Percentiles rank a stretch among this genome's conserved stretches.
Evolutionary conservation across 2,888 invertebrate genomes (phyloP).

Genomic region (Parnassius orleans): DNA sequence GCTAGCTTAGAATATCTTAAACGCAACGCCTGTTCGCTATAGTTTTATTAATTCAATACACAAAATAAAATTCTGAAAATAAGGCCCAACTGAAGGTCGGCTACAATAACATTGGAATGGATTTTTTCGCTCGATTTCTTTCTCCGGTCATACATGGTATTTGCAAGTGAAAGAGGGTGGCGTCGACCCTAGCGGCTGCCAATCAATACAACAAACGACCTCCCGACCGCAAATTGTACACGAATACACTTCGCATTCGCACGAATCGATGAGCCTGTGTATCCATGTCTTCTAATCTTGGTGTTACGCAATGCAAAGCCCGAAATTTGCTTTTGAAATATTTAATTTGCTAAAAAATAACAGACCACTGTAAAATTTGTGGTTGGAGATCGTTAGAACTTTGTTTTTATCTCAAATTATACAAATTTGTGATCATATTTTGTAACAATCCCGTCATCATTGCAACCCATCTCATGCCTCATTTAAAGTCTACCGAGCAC

Average conservation of each 20-base stretch:
- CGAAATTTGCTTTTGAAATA: background rate
- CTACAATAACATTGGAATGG: slow-evolving; percentile 13
- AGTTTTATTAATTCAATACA: too few relatives aligned
- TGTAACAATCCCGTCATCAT: too few relatives aligned
- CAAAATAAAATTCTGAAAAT: background rate
- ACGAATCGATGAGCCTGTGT: slow-evolving; percentile 14
- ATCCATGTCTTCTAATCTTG: slow-evolving; percentile 5
- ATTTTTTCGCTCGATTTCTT: slow-evolving; percentile 43
- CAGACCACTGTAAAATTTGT: too few relatives aligned
- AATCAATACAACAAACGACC: slow-evolving; percentile 58
- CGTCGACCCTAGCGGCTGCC: slow-evolving; percentile 46
- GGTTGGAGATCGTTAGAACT: too few relatives aligned
- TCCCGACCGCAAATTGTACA: slow-evolving; percentile 37
- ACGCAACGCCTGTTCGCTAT: too few relatives aligned
- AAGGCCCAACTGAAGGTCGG: slow-evolving; percentile 4
- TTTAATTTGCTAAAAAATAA: background rate
- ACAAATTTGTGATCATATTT: too few relatives aligned
- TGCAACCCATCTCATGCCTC: too few relatives aligned
- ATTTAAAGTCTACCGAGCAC: too few relatives aligned
- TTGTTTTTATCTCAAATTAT: too few relatives aligned
- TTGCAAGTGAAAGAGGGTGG: slow-evolving; percentile 46
- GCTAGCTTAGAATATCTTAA: too few relatives aligned
- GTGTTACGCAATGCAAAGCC: slow-evolving; percentile 4
- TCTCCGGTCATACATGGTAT: slow-evolving; percentile 50
- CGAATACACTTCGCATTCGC: slow-evolving; percentile 24